These are phyloP conservation scores for Procambarus virginalis DNA, from an alignment of 1,140 invertebrate species.

Conservation along the genomic window DNA sequence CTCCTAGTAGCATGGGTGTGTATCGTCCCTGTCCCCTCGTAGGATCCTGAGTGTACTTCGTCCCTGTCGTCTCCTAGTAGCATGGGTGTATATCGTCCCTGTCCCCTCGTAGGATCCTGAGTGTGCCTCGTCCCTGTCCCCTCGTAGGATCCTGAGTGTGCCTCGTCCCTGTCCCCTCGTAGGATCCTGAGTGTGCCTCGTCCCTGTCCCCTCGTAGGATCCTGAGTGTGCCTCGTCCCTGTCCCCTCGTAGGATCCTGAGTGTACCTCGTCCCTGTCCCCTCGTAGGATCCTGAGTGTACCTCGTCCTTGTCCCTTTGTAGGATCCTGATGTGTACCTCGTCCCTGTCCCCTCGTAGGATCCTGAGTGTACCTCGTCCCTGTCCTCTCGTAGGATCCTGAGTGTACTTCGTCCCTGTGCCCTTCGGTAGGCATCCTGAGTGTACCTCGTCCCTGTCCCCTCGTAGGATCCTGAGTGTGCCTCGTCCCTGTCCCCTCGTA, in stretches of 20 bases:
- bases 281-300: too few relatives aligned
- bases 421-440: background rate
- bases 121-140: background rate
- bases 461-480: background rate
- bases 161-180: background rate
- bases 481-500: background rate
- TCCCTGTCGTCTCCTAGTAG: background rate
- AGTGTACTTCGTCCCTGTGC: background rate
- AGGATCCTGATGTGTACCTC: background rate
- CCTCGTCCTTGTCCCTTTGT: background rate
- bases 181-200: background rate
- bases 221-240: background rate
- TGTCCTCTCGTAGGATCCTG: background rate
- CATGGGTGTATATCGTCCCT: too few relatives aligned
- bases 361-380: background rate
- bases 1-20: too few relatives aligned
- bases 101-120: too few relatives aligned
- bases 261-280: too few relatives aligned
- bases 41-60: too few relatives aligned
- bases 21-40: too few relatives aligned
- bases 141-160: background rate
- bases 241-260: background rate
- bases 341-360: background rate
- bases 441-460: background rate
- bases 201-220: background rate